These are phyloP conservation scores for Zootoca vivipara DNA, from an alignment of 2,113 vertebrate species.

Conservation along the genomic window DNA sequence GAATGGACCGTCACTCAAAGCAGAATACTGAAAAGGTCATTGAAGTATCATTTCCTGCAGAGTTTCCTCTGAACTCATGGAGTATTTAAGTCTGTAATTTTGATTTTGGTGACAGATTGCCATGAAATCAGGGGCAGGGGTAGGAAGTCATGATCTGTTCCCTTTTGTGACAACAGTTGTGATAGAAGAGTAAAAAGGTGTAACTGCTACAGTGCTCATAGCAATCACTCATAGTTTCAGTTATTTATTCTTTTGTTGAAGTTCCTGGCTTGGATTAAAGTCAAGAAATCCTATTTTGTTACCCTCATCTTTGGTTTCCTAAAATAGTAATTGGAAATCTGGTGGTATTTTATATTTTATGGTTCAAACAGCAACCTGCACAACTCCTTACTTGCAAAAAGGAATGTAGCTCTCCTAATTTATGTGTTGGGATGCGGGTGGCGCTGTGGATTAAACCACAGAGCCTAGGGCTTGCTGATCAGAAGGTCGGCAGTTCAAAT, in stretches of 20 bases:
- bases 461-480: too few relatives aligned
- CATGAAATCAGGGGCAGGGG: conserved; percentile 4
- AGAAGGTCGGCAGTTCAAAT: too few relatives aligned
- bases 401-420: too few relatives aligned
- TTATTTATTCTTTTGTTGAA: neutral
- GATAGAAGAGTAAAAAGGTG: neutral
- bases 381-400: too few relatives aligned
- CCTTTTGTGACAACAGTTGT: conserved; percentile 14
- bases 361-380: too few relatives aligned
- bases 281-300: neutral
- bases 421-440: too few relatives aligned
- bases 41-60: conserved; percentile 53
- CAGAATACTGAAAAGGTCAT: conserved; percentile 78
- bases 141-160: conserved; percentile 14
- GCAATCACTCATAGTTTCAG: neutral
- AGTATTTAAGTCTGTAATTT: conserved; percentile 57
- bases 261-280: neutral
- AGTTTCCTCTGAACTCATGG: conserved; percentile 50
- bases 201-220: neutral
- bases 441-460: too few relatives aligned
- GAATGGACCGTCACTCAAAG: conserved; percentile 76
- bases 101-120: conserved; percentile 54
- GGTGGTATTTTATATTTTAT: neutral
- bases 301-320: neutral
- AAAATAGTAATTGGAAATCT: neutral